Evolutionary conservation across 2,797 vertebrate genomes (phyloP).

Genomic region (Hemitrygon akajei): DNA sequence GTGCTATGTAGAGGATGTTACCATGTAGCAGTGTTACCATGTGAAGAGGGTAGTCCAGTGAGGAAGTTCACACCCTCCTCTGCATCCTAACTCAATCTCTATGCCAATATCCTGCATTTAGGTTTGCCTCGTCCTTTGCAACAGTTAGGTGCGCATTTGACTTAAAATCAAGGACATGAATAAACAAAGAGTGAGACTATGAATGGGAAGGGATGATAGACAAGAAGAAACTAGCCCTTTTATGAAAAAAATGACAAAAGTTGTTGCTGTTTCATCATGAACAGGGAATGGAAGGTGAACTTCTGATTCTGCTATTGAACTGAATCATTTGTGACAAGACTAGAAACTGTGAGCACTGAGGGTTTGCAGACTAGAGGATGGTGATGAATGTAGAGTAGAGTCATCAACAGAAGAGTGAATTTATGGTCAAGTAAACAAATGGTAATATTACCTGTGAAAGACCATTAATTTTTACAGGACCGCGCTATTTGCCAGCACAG

Average conservation of each 20-base stretch:
- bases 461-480: slow-evolving; percentile 29
- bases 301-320: neutral
- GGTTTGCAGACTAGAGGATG: neutral
- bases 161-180: neutral
- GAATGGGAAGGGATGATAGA: neutral
- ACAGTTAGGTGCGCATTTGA: neutral
- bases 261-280: neutral
- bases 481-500: neutral
- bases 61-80: too few species aligned
- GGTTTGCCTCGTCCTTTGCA: too few species aligned
- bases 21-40: too few species aligned
- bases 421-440: slow-evolving; percentile 21
- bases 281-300: neutral
- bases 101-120: too few species aligned
- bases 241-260: neutral
- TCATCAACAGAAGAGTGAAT: neutral
- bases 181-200: neutral
- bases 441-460: slow-evolving; percentile 21
- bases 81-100: too few species aligned
- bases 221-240: neutral
- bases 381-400: neutral
- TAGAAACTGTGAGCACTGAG: neutral
- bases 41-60: too few species aligned
- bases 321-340: neutral
- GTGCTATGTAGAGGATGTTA: too few species aligned